Base-by-base conservation (phyloP, 2,797 vertebrate genomes). In the Muscicapa striata region DNA sequence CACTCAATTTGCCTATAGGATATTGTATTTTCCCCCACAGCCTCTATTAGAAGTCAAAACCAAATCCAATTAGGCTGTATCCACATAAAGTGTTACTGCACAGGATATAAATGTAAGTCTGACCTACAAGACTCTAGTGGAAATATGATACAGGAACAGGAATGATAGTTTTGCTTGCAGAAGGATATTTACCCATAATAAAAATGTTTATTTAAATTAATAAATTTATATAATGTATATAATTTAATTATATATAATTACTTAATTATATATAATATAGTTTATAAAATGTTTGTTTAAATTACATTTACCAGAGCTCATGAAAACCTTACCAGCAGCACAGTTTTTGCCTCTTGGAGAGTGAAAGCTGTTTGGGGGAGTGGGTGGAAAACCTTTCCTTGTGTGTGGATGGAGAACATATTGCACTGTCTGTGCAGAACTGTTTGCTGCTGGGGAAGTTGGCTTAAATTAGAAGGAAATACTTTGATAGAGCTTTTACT, bases 1-100 rank as follows among this genome's bases (percentile, higher is more conserved):
- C 43, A 27, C 43, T 32, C 1, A 3, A 0, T 75, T 59, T 68
- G 14, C 46, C 36, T 75, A 0, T 26, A 12, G 32, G 15, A 6
- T 23, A 4, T 11, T n/a, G 5, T 21, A 1, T 75, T 72, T 84
- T 7, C 4, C 15, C 18, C 19, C 5, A 24, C 15, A 52, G 34
- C 30, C n/a, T 68, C n/a, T 74, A 4, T 21, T 26, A 63, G 54
- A 61, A 51, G n/a, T 46, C 24, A 49, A 45, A 94, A 22, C n/a
- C 26, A 62, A 54, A 4, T 5, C 14, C 4, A 4, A 2, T 15
- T 43, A 8, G 52, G 36, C 32, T 84, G 27, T 45, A 13, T 13
- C 22, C 29, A 32, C 22, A 23, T 22, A 1, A 58, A 20, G 6
- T 3, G 11, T 4, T 40, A 3, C 27, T 29, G 34, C 20, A 5